These are phyloP conservation scores for Biston betularia DNA, from an alignment of 2,888 invertebrate species.

Conservation along the genomic window DNA sequence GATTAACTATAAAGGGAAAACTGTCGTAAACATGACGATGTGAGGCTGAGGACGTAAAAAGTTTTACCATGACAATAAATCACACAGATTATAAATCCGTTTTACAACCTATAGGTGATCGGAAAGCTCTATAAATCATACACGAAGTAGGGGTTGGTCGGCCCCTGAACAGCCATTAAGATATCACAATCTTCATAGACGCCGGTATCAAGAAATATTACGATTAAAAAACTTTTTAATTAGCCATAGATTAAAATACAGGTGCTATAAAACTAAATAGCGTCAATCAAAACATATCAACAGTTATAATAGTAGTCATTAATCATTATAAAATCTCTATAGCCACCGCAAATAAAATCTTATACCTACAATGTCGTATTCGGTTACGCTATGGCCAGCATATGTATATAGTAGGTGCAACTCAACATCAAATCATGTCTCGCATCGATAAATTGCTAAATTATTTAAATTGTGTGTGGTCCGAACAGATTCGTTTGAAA, in stretches of 20 bases:
- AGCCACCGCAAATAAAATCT: slow-evolving; percentile 62
- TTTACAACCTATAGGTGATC: slow-evolving; percentile 75
- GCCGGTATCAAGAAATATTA: slow-evolving; percentile 36
- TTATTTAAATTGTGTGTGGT: slow-evolving; percentile 73
- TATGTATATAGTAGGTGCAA: slow-evolving; percentile 55
- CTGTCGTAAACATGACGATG: slow-evolving; percentile 52
- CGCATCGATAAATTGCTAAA: slow-evolving; percentile 70
- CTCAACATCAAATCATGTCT: slow-evolving; percentile 65
- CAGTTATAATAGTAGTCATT: slow-evolving; percentile 62
- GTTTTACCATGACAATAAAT: slow-evolving; percentile 77
- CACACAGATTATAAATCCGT: slow-evolving; percentile 78
- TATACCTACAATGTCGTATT: slow-evolving; percentile 58
- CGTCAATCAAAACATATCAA: slow-evolving; percentile 67
- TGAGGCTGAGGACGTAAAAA: slow-evolving; percentile 62
- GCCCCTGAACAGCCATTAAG: slow-evolving; percentile 64
- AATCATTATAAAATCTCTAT: slow-evolving; percentile 64
- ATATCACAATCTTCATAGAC: slow-evolving; percentile 46
- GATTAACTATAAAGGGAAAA: slow-evolving; percentile 44
- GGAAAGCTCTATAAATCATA: slow-evolving; percentile 75
- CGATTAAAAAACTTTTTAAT: slow-evolving; percentile 51
- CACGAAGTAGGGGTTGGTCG: slow-evolving; percentile 67
- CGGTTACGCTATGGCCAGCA: slow-evolving; percentile 57
- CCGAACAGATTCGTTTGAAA: slow-evolving; percentile 50
- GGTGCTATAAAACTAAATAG: slow-evolving; percentile 61
- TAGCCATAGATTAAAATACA: slow-evolving; percentile 52